Evolutionary conservation across 2,113 vertebrate species (phyloP).

Genomic region (Neoarius graeffei): DNA sequence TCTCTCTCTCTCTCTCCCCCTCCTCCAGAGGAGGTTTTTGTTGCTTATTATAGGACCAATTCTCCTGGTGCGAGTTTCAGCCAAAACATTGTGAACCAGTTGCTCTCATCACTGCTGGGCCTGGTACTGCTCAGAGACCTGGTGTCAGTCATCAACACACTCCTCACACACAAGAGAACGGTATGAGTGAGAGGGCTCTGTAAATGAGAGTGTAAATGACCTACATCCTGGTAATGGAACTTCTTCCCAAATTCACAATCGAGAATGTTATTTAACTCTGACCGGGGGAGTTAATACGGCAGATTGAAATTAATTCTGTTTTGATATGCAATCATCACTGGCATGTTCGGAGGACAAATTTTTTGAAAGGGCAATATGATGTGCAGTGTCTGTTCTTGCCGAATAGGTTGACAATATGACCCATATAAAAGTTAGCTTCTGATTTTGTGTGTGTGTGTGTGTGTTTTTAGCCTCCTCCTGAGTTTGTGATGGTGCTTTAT

Average conservation of each 20-base stretch:
- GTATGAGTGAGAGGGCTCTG: slow-evolving; percentile 55
- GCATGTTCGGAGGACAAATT: background rate
- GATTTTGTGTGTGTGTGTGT: too few species aligned
- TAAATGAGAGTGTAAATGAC: background rate
- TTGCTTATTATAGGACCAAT: slow-evolving; percentile 80
- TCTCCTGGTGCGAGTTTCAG: slow-evolving; percentile 76
- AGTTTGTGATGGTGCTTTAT: slow-evolving; percentile 81
- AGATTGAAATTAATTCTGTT: background rate
- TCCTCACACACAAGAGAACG: slow-evolving; percentile 76
- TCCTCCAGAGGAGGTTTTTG: slow-evolving; percentile 79
- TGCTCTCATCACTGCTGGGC: slow-evolving; percentile 76
- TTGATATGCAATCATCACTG: background rate
- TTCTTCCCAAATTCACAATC: background rate
- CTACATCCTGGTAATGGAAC: background rate
- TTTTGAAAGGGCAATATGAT: background rate
- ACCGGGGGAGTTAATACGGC: background rate
- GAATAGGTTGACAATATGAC: background rate
- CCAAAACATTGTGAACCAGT: slow-evolving; percentile 52
- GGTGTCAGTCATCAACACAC: slow-evolving; percentile 78
- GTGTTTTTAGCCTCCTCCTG: slow-evolving; percentile 73
- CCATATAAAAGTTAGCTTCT: background rate
- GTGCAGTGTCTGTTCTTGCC: background rate
- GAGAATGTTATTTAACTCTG: background rate
- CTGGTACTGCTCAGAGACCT: slow-evolving; percentile 75
- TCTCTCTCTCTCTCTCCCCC: slow-evolving; percentile 20